phyloP scores from a whole-genome alignment of 2,888 invertebrate genomes.

The Oscheius myriophilus region DNA sequence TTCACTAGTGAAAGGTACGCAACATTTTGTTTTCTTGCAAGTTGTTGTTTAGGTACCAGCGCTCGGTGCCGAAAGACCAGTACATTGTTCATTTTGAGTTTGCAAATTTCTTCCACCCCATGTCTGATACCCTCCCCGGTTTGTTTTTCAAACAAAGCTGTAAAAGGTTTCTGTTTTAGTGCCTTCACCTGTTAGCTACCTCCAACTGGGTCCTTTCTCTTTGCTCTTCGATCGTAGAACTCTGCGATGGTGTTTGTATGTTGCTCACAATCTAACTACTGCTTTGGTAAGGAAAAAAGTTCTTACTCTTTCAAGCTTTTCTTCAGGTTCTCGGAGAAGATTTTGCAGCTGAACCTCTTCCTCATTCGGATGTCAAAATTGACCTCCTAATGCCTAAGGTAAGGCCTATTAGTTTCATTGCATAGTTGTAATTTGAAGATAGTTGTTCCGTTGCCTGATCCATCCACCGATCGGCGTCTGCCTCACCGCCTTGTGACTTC shows the following conservation, averaged over 20 bases:
- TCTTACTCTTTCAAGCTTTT: background rate
- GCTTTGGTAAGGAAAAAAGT: constrained; percentile 68
- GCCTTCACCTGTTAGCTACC: constrained; percentile 90
- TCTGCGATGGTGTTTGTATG: constrained; percentile 91
- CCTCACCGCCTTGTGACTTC: constrained; percentile 36
- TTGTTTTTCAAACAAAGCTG: constrained; percentile 12
- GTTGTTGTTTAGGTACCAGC: constrained; percentile 30
- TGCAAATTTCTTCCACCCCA: constrained; percentile 91
- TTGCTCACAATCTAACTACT: constrained; percentile 86
- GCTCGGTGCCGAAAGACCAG: constrained; percentile 83
- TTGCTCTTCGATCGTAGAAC: constrained; percentile 87
- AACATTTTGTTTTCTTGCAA: constrained; percentile 72
- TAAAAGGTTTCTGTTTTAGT: constrained; percentile 79
- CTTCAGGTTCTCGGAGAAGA: constrained; percentile 27
- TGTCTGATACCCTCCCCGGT: constrained; percentile 73
- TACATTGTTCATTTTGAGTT: constrained; percentile 93
- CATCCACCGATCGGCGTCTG: constrained; percentile 36
- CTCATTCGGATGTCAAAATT: constrained; percentile 80
- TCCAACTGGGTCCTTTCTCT: constrained; percentile 88
- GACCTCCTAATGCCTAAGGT: constrained; percentile 94
- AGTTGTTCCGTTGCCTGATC: constrained; percentile 33
- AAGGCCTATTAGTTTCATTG: background rate
- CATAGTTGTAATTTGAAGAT: constrained; percentile 30
- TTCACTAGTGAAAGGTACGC: constrained; percentile 76
- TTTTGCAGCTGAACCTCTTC: constrained; percentile 30